phyloP scores from a whole-genome alignment of 2,113 vertebrate genomes.

The Tautogolabrus adspersus region DNA sequence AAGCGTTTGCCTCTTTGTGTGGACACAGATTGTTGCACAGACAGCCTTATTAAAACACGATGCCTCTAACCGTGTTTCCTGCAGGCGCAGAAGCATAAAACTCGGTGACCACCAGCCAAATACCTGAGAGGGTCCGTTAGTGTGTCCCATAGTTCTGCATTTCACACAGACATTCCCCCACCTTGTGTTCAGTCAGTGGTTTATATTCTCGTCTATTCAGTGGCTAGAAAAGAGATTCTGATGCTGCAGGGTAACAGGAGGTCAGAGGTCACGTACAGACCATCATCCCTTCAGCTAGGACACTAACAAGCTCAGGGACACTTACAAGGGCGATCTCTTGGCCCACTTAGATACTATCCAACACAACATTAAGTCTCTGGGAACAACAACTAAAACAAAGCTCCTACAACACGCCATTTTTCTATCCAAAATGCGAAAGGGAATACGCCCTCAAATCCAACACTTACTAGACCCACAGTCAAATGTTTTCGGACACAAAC shows the following conservation, averaged over 20 bases:
- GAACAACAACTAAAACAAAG: too few species aligned
- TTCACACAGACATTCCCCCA: neutral
- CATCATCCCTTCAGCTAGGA: neutral
- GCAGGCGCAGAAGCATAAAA: neutral
- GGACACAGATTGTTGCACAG: neutral
- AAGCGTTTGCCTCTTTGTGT: neutral
- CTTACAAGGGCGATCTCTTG: too few species aligned
- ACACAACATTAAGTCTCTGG: too few species aligned
- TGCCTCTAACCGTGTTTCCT: neutral
- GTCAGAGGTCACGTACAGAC: constrained; percentile 6
- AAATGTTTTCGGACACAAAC: constrained; percentile 22
- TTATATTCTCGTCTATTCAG: neutral
- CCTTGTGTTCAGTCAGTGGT: too few species aligned
- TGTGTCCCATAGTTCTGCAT: neutral
- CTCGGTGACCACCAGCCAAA: too few species aligned
- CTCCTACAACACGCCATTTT: too few species aligned
- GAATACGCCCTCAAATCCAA: neutral
- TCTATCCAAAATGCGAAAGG: neutral
- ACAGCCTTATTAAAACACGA: neutral
- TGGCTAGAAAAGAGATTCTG: neutral
- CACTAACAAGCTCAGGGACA: constrained; percentile 1
- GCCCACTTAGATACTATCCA: too few species aligned
- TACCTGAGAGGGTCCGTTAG: neutral
- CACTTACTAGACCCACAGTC: neutral
- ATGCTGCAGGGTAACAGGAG: neutral